Base-by-base conservation (phyloP, 2,797 vertebrate genomes). In the Chloroceryle amazona region DNA sequence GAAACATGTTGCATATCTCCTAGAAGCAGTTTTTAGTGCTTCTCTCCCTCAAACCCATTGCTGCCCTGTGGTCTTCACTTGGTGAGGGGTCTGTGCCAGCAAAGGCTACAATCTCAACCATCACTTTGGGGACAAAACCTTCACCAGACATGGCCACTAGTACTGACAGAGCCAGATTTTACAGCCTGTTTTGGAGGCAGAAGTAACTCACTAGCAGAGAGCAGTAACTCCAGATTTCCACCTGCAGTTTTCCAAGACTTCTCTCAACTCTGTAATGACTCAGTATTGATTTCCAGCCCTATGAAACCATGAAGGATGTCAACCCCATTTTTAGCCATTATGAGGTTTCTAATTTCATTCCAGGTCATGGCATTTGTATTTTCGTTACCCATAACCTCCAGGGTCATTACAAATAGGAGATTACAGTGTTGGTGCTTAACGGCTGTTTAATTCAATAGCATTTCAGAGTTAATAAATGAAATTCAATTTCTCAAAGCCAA, bases 111-210 rank as follows among this genome's bases (percentile, higher is more conserved):
- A 71, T 44, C 37, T 25, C 37, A 72, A 2, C 9, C 33, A 9
- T 1, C 1, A 1, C 9, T 68, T 9, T 13, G 17, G 28, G 46
- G 25, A 21, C 44, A 55, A 71, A 74, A 51, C 6, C 17, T 31
- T 17, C 14, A 13, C 62, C 23, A 7, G 39, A 72, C 1, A 0
- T 18, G 51, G 18, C 28, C 0, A 7, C 6, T 29, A 73, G n/a
- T 11, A 10, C 13, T 0, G 0, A 35, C 2, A 5, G 23, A 86
- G n/a, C 2, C 49, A 51, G 61, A 6, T 20, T 37, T 11, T 29
- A 23, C 21, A 57, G 19, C 23, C 1, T 2, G 22, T 15, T 25
- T 28, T 20, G 28, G 62, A 54, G n/a, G 31, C 81, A 85, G 79
- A 52, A 68, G 3, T 13, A 72, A 33, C 49, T 3, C 7, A 5